A percentile compares a stretch with the other conserved stretches of the same genome.
These are phyloP conservation scores for Flexamia atlantica DNA, from an alignment of 2,888 invertebrate genomes.

Conservation along the genomic window DNA sequence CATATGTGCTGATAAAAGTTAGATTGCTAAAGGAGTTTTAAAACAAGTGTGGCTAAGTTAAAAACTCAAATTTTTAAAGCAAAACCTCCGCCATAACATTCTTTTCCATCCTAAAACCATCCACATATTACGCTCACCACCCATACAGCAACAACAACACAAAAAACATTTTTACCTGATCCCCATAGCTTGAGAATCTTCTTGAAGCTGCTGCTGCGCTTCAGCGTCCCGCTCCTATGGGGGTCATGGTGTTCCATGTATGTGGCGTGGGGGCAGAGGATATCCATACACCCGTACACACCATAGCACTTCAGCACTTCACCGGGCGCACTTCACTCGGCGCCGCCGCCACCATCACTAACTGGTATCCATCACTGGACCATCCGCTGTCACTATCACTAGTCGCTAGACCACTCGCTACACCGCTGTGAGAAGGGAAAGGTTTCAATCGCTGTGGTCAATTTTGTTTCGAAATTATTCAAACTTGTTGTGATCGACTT, in stretches of 20 bases:
- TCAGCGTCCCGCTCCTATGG: conserved; percentile 75
- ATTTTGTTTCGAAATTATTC: not conserved
- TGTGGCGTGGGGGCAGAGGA: conserved; percentile 63
- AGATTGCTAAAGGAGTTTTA: too few species aligned
- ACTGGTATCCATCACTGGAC: not conserved
- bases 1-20: too few species aligned
- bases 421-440: not conserved
- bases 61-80: too few species aligned
- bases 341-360: conserved; percentile 6
- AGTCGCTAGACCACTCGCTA: not conserved
- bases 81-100: too few species aligned
- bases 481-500: too few species aligned
- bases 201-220: conserved; percentile 78
- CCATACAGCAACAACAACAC: too few species aligned
- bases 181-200: conserved; percentile 76
- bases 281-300: conserved; percentile 65
- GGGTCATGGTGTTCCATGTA: conserved; percentile 72
- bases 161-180: conserved; percentile 65
- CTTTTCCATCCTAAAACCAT: too few species aligned
- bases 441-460: not conserved
- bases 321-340: not conserved
- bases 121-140: too few species aligned
- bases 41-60: too few species aligned
- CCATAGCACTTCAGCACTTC: conserved; percentile 26
- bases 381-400: too few species aligned